Conservation (phyloP, 1,140 invertebrate species). For the Cydia amplana region DNA sequence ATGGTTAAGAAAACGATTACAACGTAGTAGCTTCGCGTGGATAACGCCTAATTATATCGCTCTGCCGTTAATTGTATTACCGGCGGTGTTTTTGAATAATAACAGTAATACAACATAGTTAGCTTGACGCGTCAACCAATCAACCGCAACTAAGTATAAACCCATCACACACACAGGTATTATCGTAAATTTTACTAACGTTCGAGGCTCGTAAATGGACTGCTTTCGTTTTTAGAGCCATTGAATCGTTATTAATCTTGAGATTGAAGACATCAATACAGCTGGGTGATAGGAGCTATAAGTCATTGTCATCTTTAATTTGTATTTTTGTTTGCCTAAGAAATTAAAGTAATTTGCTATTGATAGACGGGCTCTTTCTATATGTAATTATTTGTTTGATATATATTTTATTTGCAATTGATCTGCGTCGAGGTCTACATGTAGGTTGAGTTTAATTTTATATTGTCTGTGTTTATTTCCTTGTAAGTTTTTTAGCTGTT, state of each 20-base stretch:
- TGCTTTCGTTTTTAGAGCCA: slow-evolving; percentile 31
- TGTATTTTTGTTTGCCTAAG: neutral
- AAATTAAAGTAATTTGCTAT: neutral
- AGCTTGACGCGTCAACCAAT: slow-evolving; percentile 14
- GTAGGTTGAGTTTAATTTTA: no score
- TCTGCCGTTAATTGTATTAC: slow-evolving; percentile 24
- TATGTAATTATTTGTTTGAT: neutral
- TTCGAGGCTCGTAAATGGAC: slow-evolving; percentile 6
- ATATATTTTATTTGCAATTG: neutral
- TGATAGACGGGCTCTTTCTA: neutral
- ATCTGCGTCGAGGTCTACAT: neutral
- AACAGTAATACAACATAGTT: slow-evolving; percentile 27
- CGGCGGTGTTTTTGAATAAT: slow-evolving; percentile 25
- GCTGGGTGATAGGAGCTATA: slow-evolving; percentile 9
- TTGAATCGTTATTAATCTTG: slow-evolving; percentile 23
- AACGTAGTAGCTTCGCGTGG: slow-evolving; percentile 15
- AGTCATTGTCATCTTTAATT: neutral
- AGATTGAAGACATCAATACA: slow-evolving; percentile 24
- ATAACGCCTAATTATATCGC: slow-evolving; percentile 25
- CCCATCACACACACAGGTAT: neutral
- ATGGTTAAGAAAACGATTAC: slow-evolving; percentile 19
- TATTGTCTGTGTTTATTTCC: no score
- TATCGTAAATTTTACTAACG: slow-evolving; percentile 26
- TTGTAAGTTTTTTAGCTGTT: neutral
- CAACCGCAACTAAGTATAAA: slow-evolving; percentile 22